phyloP scores from a whole-genome alignment of 2,797 vertebrate genomes.

The Chelon labrosus region DNA sequence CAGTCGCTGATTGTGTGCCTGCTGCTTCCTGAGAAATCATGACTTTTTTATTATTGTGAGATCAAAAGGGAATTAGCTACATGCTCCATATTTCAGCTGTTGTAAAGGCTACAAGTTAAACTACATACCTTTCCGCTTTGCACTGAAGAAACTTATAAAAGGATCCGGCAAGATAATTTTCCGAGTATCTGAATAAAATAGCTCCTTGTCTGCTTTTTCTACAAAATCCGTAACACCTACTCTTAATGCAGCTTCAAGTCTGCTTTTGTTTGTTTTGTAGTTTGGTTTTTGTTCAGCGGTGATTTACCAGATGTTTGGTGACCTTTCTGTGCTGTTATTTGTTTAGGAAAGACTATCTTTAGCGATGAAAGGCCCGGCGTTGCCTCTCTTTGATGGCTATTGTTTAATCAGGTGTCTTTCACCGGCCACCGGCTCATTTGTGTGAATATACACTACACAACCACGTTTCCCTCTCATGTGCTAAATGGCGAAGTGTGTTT shows the following conservation, averaged over 20 bases:
- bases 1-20: background rate
- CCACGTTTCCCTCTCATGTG: conserved; percentile 17
- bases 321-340: conserved; percentile 60
- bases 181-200: conserved; percentile 9
- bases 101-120: background rate
- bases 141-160: conserved; percentile 16
- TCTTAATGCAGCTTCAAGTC: conserved; percentile 26
- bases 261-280: conserved; percentile 40
- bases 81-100: background rate
- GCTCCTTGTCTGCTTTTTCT: conserved; percentile 32
- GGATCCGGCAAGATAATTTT: conserved; percentile 8
- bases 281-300: conserved; percentile 43
- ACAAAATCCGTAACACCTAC: background rate
- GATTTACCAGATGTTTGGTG: conserved; percentile 49
- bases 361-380: conserved; percentile 48
- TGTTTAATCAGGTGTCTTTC: conserved; percentile 68
- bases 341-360: conserved; percentile 40
- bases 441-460: background rate
- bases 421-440: conserved; percentile 35
- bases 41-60: background rate
- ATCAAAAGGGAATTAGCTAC: conserved; percentile 14
- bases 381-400: conserved; percentile 42
- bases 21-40: conserved; percentile 8
- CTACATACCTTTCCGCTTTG: background rate
- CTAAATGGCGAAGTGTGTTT: conserved; percentile 27